Percentiles rank a stretch among this genome's conserved stretches.
These are phyloP conservation scores for Andinoacara biseriatus DNA, from an alignment of 2,113 vertebrate species.

Conservation along the genomic window DNA sequence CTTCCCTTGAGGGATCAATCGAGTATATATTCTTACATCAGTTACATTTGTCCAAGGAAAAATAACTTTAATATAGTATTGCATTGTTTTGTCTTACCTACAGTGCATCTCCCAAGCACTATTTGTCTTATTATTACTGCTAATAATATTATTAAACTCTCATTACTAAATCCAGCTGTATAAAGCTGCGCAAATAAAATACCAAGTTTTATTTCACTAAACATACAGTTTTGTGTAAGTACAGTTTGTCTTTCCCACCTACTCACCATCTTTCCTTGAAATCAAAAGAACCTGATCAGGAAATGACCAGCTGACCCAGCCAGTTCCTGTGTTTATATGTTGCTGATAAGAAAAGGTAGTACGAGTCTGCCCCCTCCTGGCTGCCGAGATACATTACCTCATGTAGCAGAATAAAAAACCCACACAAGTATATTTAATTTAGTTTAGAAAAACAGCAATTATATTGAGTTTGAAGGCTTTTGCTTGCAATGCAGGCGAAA, in stretches of 20 bases:
- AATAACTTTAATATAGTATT: neutral
- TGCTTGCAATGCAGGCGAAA: neutral
- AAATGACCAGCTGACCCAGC: neutral
- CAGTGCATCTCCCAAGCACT: neutral
- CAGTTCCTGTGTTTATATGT: neutral
- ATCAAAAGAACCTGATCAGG: neutral
- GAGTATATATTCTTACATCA: neutral
- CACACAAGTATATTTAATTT: neutral
- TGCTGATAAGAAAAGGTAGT: neutral
- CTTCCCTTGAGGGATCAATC: neutral
- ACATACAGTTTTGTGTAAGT: neutral
- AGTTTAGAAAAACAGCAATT: neutral
- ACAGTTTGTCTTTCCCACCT: neutral
- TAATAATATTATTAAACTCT: no score
- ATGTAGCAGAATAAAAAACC: neutral
- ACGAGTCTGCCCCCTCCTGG: conserved; percentile 43
- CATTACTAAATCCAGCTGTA: no score
- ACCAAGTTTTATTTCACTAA: neutral
- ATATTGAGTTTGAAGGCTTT: neutral
- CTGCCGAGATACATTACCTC: neutral
- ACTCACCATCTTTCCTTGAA: neutral
- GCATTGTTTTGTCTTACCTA: neutral
- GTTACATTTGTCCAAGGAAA: neutral
- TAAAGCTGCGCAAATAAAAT: no score
- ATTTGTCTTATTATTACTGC: no score